Evolutionary conservation across 2,113 vertebrate species (phyloP), one percentile per base, ranked within the genome.

Genomic region (Ictalurus furcatus): DNA sequence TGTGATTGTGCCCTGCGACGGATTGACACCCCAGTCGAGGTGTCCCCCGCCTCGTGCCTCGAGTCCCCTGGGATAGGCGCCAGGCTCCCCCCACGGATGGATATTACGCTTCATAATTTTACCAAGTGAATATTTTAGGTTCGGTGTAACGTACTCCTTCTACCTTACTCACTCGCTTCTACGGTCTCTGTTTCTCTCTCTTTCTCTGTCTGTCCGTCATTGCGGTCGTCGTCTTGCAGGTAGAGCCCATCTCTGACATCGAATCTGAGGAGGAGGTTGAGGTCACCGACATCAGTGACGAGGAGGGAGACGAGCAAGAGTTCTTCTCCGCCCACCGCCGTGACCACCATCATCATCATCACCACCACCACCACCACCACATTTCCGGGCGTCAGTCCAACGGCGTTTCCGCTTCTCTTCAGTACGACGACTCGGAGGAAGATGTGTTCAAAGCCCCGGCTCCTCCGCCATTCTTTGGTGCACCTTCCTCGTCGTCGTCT

Each of bases 371-470:
- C 19, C 91, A 91, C 84, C 84, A 92, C 23, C 90, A 87, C 54
- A 94, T 93, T 30, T 93, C 93, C 90, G 89, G 90, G 30, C 91
- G 91, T 7, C 59, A 16, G 21, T 85, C 89, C 90, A 90, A 16
- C 89, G 92, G 84, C 92, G 88, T 76, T 1, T 88, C 86, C 1
- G 59, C 86, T 28, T 7, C 85, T 0, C 65, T 88, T 58, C 93
- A 86, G 0, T 95, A 96, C 3, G 96, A 97, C 0, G 97, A 97
- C n/a, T 95, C 97, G 58, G 97, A 97, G 0, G 97, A 97, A 91
- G 97, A 98, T 2, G 97, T 98, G 88, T 98, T 98, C 93, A 98
- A 98, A 94, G 95, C 97, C 0, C 97, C 97, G 0, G 96, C 96
- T 0, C 96, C 94, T 0, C 95, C 96, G 4, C 94, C 95, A 0